Evolutionary conservation across 2,113 vertebrate species (phyloP).

Genomic region (Sphyrna mokarran): DNA sequence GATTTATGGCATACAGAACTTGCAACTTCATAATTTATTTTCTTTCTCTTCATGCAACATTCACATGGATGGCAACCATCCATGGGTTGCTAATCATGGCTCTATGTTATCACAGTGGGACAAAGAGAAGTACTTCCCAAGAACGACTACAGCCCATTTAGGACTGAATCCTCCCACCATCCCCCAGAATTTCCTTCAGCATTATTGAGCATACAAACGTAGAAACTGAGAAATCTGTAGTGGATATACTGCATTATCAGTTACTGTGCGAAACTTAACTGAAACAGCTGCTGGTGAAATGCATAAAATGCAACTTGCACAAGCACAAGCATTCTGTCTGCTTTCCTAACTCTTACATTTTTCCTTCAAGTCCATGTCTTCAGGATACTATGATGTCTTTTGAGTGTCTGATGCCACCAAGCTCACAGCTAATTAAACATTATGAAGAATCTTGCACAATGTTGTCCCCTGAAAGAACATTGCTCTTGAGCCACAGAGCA

Average conservation of each 20-base stretch:
- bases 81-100: too few relatives aligned
- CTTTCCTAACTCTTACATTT: background rate
- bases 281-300: background rate
- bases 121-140: too few relatives aligned
- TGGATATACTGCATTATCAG: background rate
- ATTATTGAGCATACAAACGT: too few relatives aligned
- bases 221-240: background rate
- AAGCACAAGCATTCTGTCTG: background rate
- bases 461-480: background rate
- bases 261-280: background rate
- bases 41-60: too few relatives aligned
- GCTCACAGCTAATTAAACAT: background rate
- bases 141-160: too few relatives aligned
- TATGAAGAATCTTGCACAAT: background rate
- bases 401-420: background rate
- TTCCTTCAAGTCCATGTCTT: background rate
- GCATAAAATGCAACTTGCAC: background rate
- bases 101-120: too few relatives aligned
- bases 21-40: background rate
- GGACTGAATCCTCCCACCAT: too few relatives aligned
- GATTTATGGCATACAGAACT: background rate
- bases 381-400: background rate
- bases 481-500: background rate
- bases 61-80: too few relatives aligned
- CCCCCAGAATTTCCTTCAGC: too few relatives aligned